phyloP scores from a whole-genome alignment of 1,140 invertebrate species.

The Micrasema minimum region DNA sequence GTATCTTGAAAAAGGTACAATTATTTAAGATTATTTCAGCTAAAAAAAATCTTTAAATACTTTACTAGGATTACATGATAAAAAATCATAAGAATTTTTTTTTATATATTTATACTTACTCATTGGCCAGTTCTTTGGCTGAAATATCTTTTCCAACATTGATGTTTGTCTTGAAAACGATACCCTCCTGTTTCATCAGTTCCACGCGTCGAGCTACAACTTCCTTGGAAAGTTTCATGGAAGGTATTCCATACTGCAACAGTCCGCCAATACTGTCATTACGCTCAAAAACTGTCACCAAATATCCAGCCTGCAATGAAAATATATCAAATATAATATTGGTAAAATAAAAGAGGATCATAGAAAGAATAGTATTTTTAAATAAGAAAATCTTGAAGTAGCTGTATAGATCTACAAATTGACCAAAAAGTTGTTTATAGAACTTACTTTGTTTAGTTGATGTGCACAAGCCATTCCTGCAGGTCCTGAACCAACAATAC shows the following conservation, averaged over 20 bases:
- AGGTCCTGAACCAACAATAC: conserved; percentile 95
- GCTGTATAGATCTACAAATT: too few relatives aligned
- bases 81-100: not conserved
- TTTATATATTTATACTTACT: conserved; percentile 57
- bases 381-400: too few relatives aligned
- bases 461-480: conserved; percentile 96
- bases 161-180: conserved; percentile 88
- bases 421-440: too few relatives aligned
- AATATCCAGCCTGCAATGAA: conserved; percentile 77
- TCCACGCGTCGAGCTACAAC: conserved; percentile 91
- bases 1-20: conserved; percentile 62
- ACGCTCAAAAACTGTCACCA: conserved; percentile 94
- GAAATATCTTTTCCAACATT: conserved; percentile 93
- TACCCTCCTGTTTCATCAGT: conserved; percentile 90
- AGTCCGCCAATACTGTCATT: conserved; percentile 96
- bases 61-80: too few relatives aligned
- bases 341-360: conserved; percentile 39
- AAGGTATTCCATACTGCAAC: conserved; percentile 97
- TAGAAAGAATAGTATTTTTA: conserved; percentile 1
- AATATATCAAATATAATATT: conserved; percentile 18
- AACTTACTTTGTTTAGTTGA: conserved; percentile 90
- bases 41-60: too few relatives aligned
- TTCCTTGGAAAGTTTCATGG: conserved; percentile 95
- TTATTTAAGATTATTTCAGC: too few relatives aligned
- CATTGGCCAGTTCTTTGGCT: conserved; percentile 73